Evolutionary conservation across 53 echinoderm and acorn worm genomes (phyloP).

Genomic region (Astropecten irregularis): DNA sequence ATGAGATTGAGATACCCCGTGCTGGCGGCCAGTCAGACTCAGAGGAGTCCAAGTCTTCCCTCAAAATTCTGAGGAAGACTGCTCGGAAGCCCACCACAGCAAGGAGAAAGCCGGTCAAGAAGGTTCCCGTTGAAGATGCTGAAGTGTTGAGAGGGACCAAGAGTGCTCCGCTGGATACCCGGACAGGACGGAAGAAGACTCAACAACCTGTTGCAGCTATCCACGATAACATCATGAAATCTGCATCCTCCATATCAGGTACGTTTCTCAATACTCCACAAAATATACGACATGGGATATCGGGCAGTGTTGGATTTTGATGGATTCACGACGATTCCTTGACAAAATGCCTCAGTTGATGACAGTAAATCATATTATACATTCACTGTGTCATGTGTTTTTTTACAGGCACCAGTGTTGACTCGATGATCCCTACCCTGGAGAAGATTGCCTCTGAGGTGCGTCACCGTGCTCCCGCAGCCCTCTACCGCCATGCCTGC

Average conservation of each 20-base stretch:
- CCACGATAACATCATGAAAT: not conserved
- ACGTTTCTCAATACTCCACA: too few species aligned
- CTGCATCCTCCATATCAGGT: conserved; percentile 16
- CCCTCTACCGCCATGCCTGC: conserved; percentile 81
- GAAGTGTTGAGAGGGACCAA: conserved; percentile 51
- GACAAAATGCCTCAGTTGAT: too few species aligned
- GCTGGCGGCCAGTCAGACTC: conserved; percentile 71
- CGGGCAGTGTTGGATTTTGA: too few species aligned
- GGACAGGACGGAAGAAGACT: not conserved
- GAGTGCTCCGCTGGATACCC: not conserved
- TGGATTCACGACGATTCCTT: too few species aligned
- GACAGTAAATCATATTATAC: too few species aligned
- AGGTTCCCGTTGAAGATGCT: conserved; percentile 35
- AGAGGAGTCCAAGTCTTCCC: conserved; percentile 15
- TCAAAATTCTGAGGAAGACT: conserved; percentile 37
- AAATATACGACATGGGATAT: too few species aligned
- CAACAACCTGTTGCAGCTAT: not conserved
- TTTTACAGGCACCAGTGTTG: conserved; percentile 18
- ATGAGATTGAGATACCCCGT: conserved; percentile 90
- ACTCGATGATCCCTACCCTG: conserved; percentile 45
- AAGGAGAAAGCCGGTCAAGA: conserved; percentile 31
- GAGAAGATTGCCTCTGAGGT: conserved; percentile 63
- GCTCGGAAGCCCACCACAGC: conserved; percentile 13
- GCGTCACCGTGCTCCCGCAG: conserved; percentile 69
- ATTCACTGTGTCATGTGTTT: too few species aligned